Conservation (phyloP, 23 tunicate species). For the Styela plicata region DNA sequence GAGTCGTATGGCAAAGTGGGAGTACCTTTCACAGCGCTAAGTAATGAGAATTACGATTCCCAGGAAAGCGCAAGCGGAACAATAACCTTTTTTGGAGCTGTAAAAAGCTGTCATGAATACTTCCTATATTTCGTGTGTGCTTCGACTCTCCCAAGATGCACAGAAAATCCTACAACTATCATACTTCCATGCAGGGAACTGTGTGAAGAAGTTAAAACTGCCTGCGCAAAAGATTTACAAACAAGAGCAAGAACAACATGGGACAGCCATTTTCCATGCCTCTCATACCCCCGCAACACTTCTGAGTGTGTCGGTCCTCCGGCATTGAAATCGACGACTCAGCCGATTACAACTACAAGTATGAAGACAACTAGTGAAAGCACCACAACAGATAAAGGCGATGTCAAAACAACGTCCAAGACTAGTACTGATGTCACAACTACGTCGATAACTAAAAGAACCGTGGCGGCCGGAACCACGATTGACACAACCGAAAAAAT, state of each 20-base stretch:
- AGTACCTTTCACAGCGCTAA: not conserved
- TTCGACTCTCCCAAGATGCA: constrained; percentile 19
- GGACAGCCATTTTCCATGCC: constrained; percentile 5
- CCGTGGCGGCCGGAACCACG: too few species aligned
- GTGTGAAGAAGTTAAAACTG: not conserved
- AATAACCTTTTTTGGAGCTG: not conserved
- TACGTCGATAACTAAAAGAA: too few species aligned
- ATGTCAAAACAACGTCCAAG: too few species aligned
- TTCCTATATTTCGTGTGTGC: constrained; percentile 22
- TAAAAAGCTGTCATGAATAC: not conserved
- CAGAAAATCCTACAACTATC: not conserved
- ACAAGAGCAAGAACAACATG: not conserved
- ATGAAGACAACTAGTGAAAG: not conserved
- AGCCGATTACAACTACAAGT: not conserved
- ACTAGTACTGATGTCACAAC: too few species aligned
- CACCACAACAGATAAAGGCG: too few species aligned
- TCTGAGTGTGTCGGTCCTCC: constrained; percentile 10
- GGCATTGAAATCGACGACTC: not conserved
- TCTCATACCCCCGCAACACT: not conserved
- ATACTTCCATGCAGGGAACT: constrained; percentile 2
- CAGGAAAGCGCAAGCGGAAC: not conserved
- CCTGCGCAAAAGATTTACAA: not conserved
- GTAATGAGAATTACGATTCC: not conserved
- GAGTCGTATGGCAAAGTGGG: not conserved
- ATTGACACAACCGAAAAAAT: too few species aligned